Evolutionary conservation across 2,888 invertebrate species (phyloP).

Genomic region (Cephus nigrinus): DNA sequence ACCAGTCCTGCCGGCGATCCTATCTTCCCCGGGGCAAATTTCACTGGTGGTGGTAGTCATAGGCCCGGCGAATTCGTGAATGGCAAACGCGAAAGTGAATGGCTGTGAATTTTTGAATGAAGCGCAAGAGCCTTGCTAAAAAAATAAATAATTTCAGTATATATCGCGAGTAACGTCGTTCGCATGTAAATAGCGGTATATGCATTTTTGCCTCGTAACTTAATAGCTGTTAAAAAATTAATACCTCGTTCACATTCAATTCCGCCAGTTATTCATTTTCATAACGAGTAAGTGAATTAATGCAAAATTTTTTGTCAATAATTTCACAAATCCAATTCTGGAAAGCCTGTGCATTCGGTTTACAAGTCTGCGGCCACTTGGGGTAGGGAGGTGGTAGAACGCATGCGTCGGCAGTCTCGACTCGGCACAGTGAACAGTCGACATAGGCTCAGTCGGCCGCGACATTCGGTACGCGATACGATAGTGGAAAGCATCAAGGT

Average conservation of each 20-base stretch:
- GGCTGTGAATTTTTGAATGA: conserved; percentile 27
- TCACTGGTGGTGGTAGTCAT: conserved; percentile 15
- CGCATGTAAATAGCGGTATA: background rate
- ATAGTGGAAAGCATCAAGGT: conserved; percentile 34
- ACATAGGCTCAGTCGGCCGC: conserved; percentile 64
- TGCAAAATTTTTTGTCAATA: background rate
- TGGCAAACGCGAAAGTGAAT: conserved; percentile 52
- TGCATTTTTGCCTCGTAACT: background rate
- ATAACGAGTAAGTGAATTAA: background rate
- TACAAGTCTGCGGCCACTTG: background rate
- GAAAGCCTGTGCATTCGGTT: background rate
- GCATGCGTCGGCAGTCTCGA: background rate
- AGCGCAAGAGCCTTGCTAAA: background rate
- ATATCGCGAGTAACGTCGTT: background rate
- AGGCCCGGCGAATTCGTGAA: conserved; percentile 43
- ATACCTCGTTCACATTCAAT: background rate
- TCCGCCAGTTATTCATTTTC: background rate
- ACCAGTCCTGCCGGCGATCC: conserved; percentile 40
- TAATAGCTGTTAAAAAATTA: background rate
- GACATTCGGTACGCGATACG: conserved; percentile 64
- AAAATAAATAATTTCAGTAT: background rate
- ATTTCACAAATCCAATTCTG: background rate
- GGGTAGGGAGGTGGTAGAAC: background rate
- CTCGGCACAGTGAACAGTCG: conserved; percentile 32
- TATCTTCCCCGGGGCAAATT: conserved; percentile 35